Evolutionary conservation across 2,113 vertebrate species (phyloP).

Genomic region (Galemys pyrenaicus): DNA sequence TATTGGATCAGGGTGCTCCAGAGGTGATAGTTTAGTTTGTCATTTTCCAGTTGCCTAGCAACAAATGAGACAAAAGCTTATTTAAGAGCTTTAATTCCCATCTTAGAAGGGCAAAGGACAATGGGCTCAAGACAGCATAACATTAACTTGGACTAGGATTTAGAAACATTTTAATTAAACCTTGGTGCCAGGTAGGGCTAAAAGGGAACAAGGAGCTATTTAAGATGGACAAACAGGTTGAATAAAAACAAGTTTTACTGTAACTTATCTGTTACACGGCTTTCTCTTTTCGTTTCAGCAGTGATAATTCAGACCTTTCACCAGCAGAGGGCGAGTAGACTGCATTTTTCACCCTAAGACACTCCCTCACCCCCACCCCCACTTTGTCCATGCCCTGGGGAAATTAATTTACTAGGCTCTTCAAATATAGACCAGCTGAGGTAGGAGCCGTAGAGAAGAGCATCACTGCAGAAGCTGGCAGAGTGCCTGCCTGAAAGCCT

Average conservation of each 20-base stretch:
- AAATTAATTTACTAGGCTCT: conserved; percentile 69
- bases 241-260: background rate
- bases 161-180: conserved; percentile 30
- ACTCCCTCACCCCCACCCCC: background rate
- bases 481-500: conserved; percentile 6
- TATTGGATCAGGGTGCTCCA: background rate
- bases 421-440: conserved; percentile 55
- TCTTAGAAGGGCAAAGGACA: conserved; percentile 29
- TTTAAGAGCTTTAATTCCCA: background rate
- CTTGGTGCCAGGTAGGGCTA: background rate
- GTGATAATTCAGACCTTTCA: background rate
- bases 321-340: conserved; percentile 79
- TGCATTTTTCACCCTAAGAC: conserved; percentile 39
- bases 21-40: conserved; percentile 20
- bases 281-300: background rate
- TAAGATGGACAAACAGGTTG: background rate
- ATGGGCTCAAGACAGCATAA: background rate
- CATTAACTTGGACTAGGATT: background rate
- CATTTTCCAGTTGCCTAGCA: conserved; percentile 60
- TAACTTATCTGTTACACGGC: background rate
- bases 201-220: background rate
- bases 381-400: background rate
- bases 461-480: background rate
- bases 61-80: conserved; percentile 28
- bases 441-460: conserved; percentile 34